phyloP scores from a whole-genome alignment of 2,888 invertebrate genomes.

The Tinea semifulvella region DNA sequence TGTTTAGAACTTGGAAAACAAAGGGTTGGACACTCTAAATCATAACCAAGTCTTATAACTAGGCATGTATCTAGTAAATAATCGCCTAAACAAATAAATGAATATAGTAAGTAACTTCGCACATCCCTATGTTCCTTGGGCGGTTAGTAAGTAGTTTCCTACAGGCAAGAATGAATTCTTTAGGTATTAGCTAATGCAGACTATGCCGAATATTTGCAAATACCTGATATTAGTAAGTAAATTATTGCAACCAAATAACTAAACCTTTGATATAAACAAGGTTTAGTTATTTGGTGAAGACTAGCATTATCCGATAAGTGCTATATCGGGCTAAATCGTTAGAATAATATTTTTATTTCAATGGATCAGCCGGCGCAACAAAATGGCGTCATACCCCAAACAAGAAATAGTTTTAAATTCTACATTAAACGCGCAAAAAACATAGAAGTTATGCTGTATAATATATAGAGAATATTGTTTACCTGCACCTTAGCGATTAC shows the following conservation, averaged over 20 bases:
- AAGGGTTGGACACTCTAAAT: too few species aligned
- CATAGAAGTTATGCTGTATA: not conserved
- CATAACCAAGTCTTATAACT: too few species aligned
- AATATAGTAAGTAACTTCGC: too few species aligned
- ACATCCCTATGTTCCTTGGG: too few species aligned
- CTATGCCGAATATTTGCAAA: conserved; percentile 5
- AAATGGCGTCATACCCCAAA: conserved; percentile 64
- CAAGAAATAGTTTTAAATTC: conserved; percentile 37
- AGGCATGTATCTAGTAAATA: too few species aligned
- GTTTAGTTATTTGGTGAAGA: too few species aligned
- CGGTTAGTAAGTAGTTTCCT: too few species aligned
- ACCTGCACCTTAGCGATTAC: conserved; percentile 10
- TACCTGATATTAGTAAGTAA: not conserved
- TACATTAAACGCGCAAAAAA: not conserved
- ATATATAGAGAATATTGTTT: not conserved
- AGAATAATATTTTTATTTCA: conserved; percentile 19
- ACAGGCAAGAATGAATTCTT: too few species aligned
- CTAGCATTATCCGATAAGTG: not conserved
- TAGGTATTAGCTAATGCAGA: conserved; percentile 2
- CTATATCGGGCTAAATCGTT: not conserved
- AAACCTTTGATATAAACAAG: too few species aligned
- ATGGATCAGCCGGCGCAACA: conserved; percentile 64
- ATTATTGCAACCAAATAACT: too few species aligned
- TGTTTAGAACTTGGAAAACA: too few species aligned
- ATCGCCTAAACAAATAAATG: too few species aligned